phyloP scores from a whole-genome alignment of 1,140 invertebrate species.

The Acromyrmex heyeri region DNA sequence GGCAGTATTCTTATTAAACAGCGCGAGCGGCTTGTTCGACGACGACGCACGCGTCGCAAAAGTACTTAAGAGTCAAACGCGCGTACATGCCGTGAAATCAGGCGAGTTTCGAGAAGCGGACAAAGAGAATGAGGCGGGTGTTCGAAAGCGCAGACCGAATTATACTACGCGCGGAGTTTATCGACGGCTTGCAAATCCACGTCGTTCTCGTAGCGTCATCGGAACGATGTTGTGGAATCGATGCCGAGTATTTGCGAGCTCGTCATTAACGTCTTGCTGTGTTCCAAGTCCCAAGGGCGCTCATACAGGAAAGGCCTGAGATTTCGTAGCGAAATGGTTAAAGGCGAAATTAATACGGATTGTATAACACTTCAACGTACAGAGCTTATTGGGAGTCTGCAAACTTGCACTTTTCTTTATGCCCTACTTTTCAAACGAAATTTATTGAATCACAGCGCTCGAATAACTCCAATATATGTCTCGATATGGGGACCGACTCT shows the following conservation, averaged over 20 bases:
- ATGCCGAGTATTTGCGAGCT: conserved; percentile 37
- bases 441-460: not conserved
- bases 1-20: not conserved
- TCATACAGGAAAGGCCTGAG: conserved; percentile 45
- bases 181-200: conserved; percentile 43
- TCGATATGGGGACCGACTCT: not conserved
- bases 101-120: conserved; percentile 5
- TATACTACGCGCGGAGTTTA: conserved; percentile 41
- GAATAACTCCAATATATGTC: conserved; percentile 4
- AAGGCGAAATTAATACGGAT: conserved; percentile 19
- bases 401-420: conserved; percentile 57
- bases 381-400: conserved; percentile 73
- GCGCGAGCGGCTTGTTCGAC: conserved; percentile 19
- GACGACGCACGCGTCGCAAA: not conserved
- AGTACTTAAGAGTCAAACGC: not conserved
- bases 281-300: conserved; percentile 49
- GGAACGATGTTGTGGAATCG: not conserved
- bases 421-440: conserved; percentile 51
- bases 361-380: conserved; percentile 63
- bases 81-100: conserved; percentile 40
- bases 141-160: conserved; percentile 49
- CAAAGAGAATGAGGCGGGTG: conserved; percentile 7
- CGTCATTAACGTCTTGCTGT: conserved; percentile 41
- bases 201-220: not conserved
- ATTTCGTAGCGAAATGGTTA: conserved; percentile 25